Conservation (phyloP, 2,888 invertebrate genomes). For the Saturnia japonica region DNA sequence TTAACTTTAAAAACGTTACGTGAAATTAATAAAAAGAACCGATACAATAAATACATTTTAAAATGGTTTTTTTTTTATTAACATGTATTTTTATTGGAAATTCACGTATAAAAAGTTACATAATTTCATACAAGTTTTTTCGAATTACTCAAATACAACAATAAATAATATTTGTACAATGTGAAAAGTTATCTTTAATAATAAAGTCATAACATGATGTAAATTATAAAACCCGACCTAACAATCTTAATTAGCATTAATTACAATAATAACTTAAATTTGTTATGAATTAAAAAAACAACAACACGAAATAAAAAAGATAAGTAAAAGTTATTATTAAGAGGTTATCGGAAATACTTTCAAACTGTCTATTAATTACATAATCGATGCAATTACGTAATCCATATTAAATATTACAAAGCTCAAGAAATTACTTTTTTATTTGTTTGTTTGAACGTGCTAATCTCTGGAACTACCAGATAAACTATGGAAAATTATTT, state of each 20-base stretch:
- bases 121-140: too few relatives aligned
- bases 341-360: conserved; percentile 15
- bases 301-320: background rate
- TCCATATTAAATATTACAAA: conserved; percentile 26
- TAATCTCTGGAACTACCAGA: too few relatives aligned
- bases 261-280: background rate
- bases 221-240: background rate
- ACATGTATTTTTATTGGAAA: too few relatives aligned
- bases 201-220: background rate
- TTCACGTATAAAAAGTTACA: too few relatives aligned
- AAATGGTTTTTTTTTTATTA: too few relatives aligned
- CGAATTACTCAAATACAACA: too few relatives aligned
- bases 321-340: background rate
- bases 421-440: too few relatives aligned
- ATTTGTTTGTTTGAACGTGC: too few relatives aligned
- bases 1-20: too few relatives aligned
- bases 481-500: too few relatives aligned
- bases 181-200: background rate
- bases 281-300: background rate
- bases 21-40: too few relatives aligned
- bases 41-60: too few relatives aligned
- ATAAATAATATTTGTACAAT: background rate
- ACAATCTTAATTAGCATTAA: conserved; percentile 11
- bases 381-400: conserved; percentile 25
- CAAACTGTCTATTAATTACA: conserved; percentile 5